These are phyloP conservation scores for Corythornis vintsioides DNA, from an alignment of 2,113 vertebrate genomes.

Conservation along the genomic window DNA sequence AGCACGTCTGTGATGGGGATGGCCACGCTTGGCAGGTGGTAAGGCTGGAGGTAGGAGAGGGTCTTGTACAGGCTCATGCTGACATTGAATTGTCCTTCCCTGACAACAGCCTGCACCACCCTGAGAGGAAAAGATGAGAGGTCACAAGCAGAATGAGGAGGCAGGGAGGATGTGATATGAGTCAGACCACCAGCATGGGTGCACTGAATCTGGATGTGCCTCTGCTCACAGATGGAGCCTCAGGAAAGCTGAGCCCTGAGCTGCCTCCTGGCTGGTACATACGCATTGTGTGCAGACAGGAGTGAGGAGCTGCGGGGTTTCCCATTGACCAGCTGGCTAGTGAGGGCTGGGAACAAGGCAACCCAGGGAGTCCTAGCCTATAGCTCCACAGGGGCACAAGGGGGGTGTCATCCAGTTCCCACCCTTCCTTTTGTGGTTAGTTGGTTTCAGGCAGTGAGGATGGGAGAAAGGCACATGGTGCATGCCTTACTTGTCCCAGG, in stretches of 20 bases:
- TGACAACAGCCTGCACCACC: constrained; percentile 48
- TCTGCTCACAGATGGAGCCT: background rate
- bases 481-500: background rate
- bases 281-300: fast-evolving
- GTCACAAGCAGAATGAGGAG: background rate
- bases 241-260: fast-evolving
- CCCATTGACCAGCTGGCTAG: background rate
- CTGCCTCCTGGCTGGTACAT: background rate
- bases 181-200: background rate
- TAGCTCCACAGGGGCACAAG: background rate
- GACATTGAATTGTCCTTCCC: constrained; percentile 64
- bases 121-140: constrained; percentile 5
- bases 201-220: background rate
- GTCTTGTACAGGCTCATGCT: constrained; percentile 63
- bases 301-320: background rate
- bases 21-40: background rate
- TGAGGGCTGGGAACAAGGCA: background rate
- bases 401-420: background rate
- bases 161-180: background rate
- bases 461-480: background rate
- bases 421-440: background rate
- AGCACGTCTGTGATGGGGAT: background rate
- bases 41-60: constrained; percentile 32
- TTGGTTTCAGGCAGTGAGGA: background rate
- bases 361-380: background rate